Evolutionary conservation across 2,888 invertebrate species (phyloP).

Genomic region (Calameuta idolon): DNA sequence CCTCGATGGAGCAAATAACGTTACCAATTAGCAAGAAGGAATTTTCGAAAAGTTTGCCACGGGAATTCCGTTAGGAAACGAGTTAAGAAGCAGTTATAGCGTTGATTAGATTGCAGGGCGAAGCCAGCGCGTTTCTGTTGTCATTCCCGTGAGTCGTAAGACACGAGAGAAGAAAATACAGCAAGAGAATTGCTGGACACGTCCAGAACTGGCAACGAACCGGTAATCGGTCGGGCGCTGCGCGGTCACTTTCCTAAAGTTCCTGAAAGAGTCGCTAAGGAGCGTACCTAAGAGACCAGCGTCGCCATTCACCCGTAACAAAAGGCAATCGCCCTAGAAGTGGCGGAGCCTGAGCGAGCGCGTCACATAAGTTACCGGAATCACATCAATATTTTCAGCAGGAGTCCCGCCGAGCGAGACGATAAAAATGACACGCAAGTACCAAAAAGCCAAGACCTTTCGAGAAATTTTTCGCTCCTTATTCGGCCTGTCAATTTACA

Average conservation of each 20-base stretch:
- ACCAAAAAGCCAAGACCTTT: no score
- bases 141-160: background rate
- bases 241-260: slow-evolving; percentile 47
- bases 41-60: slow-evolving; percentile 5
- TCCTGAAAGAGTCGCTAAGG: slow-evolving; percentile 31
- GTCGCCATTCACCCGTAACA: slow-evolving; percentile 55
- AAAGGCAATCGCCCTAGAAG: slow-evolving; percentile 58
- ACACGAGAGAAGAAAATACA: no score
- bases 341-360: slow-evolving; percentile 47
- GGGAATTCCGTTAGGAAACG: slow-evolving; percentile 2
- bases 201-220: background rate
- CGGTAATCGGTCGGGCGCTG: slow-evolving; percentile 31
- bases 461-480: no score
- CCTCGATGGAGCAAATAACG: background rate
- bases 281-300: slow-evolving; percentile 26
- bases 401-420: no score
- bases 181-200: background rate
- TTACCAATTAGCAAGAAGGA: slow-evolving; percentile 11
- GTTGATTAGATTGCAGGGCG: background rate
- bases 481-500: background rate
- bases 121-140: background rate
- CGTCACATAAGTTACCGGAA: slow-evolving; percentile 54
- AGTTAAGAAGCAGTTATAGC: slow-evolving; percentile 4
- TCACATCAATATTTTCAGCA: slow-evolving; percentile 49
- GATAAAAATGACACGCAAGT: no score